Base-by-base conservation (phyloP, 1,140 invertebrate species). In the Penaeus japonicus region DNA sequence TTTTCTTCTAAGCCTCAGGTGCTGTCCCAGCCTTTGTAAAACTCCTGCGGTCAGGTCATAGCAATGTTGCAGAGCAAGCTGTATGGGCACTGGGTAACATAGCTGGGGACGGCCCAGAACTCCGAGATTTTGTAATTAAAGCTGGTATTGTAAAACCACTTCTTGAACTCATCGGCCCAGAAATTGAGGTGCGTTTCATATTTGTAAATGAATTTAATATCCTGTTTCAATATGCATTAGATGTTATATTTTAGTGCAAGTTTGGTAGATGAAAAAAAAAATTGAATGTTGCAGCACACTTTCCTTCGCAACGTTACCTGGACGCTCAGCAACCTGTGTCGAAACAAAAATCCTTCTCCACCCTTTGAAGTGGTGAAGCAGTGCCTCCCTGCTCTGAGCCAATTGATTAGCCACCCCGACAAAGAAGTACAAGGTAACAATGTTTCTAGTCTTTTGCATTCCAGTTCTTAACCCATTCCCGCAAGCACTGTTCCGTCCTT, bases 61-160 rank as follows among this genome's bases (percentile, higher is more conserved):
- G 95, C 5, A 95, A 97, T 92, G 96, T 99, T 4, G 96, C 96
- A 32, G 98, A 99, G 92, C 99, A 99, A 93, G 96, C 97, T 70
- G 97, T 99, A 0, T 99, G 98, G 98, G 98, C 98, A 7, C 93
- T 99, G 32, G 98, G 98, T 90, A 99, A 99, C 93, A 98, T 99
- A 92, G 98, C 98, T 89, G 93, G 93, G 73, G 94, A 94, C 91
- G 94, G 94, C 7, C 92, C 94, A 10, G 91, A 92, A 55, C 92
- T 94, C 81, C 91, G 94, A 93, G 97, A 98, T 93, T 93, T 95
- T 73, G 96, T 98, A 78, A 94, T 97, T 17, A 91, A 92, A 0
- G 91, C 94, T 73, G 94, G 94, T 32, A 94, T 95, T 57, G 93
- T 97, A 90, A 93, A 94, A 32, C 94, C 94, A 54, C 92, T 97